Evolutionary conservation across 1,140 invertebrate genomes (phyloP).

Genomic region (Conus betulinus): DNA sequence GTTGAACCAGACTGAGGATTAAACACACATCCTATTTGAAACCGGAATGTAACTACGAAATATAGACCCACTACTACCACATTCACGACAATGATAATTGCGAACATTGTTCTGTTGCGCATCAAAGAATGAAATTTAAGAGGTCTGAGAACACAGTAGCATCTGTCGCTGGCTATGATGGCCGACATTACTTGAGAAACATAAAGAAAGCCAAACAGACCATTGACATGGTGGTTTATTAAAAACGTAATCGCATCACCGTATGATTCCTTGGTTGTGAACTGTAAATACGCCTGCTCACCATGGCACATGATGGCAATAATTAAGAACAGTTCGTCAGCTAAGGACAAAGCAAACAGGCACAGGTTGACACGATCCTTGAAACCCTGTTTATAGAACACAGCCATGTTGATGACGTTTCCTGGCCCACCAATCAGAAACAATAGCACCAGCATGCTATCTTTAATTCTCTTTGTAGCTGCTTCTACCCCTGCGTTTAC

Average conservation of each 20-base stretch:
- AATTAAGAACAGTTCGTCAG: no score
- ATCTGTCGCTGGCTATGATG: slow-evolving; percentile 11
- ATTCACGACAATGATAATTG: neutral
- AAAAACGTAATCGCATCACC: neutral
- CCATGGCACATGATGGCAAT: no score
- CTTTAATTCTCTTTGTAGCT: no score
- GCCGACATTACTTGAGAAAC: neutral
- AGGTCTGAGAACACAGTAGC: neutral
- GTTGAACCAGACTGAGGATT: neutral
- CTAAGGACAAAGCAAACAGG: no score
- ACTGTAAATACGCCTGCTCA: no score
- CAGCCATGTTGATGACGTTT: no score
- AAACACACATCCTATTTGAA: neutral
- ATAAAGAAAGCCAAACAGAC: neutral
- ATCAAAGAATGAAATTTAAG: neutral
- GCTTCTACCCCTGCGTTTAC: no score
- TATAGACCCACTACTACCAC: neutral
- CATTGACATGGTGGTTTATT: neutral
- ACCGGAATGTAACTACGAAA: neutral
- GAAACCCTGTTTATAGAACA: no score
- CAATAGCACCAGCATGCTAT: no score
- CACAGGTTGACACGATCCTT: no score
- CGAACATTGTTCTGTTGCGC: neutral
- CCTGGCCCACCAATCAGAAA: no score
- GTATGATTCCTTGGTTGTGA: neutral